Conservation (phyloP, 2,888 invertebrate species). For the Rotaria sp. region DNA sequence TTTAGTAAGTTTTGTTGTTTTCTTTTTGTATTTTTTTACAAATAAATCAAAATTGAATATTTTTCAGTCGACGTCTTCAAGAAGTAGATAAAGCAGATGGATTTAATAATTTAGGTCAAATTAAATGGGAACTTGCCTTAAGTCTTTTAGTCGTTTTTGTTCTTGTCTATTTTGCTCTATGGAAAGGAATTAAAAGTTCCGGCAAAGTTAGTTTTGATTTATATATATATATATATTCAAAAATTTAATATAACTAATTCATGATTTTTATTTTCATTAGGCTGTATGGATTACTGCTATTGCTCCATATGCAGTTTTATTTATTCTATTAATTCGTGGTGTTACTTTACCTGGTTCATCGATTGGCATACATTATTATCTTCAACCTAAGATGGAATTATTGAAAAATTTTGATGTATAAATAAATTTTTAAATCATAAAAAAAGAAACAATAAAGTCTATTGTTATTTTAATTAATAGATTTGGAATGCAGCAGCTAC, state of each 20-base stretch:
- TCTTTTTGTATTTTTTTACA: no score
- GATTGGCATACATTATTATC: conserved; percentile 76
- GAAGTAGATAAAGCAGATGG: conserved; percentile 46
- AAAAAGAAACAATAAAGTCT: neutral
- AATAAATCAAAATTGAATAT: neutral
- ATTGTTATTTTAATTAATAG: conserved; percentile 54
- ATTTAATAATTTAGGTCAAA: conserved; percentile 49
- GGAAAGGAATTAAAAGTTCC: conserved; percentile 56
- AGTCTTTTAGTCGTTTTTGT: conserved; percentile 51
- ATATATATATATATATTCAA: neutral
- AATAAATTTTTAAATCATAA: neutral
- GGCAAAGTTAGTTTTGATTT: conserved; percentile 49
- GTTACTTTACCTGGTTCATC: conserved; percentile 76
- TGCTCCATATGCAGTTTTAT: conserved; percentile 79
- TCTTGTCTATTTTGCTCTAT: conserved; percentile 55
- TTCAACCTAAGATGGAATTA: conserved; percentile 76
- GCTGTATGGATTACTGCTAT: conserved; percentile 90
- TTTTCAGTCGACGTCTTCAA: neutral
- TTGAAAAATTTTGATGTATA: conserved; percentile 43
- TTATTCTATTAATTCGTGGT: conserved; percentile 73
- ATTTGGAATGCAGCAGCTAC: conserved; percentile 89
- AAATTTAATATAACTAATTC: rapidly evolving
- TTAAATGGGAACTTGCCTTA: conserved; percentile 52
- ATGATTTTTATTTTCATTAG: conserved; percentile 56
- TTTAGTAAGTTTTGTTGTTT: conserved; percentile 30